phyloP scores from a whole-genome alignment of 1,140 invertebrate species.

The Drusus annulatus region DNA sequence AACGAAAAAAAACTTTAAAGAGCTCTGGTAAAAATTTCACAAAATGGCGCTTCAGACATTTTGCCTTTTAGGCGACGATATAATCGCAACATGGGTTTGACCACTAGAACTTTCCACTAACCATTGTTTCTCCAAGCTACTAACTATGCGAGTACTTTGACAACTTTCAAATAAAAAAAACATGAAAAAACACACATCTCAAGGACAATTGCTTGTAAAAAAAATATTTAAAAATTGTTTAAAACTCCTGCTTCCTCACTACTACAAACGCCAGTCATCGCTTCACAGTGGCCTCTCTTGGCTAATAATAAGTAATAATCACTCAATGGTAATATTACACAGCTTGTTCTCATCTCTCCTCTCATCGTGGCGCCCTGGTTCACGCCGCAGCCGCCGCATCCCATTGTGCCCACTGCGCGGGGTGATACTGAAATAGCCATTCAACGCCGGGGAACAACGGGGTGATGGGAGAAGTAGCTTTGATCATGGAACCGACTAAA shows the following conservation, averaged over 20 bases:
- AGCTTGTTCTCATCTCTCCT: slow-evolving; percentile 42
- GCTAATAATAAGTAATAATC: slow-evolving; percentile 54
- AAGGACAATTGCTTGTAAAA: too few species aligned
- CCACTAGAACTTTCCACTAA: too few species aligned
- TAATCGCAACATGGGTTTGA: too few species aligned
- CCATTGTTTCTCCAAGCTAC: too few species aligned
- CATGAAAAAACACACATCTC: too few species aligned
- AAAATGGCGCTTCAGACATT: too few species aligned
- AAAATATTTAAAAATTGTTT: slow-evolving; percentile 8
- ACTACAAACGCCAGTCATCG: slow-evolving; percentile 48
- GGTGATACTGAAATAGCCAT: slow-evolving; percentile 29
- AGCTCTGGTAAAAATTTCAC: too few species aligned
- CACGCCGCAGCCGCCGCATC: not conserved
- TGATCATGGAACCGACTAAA: slow-evolving; percentile 20
- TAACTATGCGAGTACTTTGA: too few species aligned
- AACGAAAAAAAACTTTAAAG: too few species aligned
- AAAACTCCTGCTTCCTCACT: not conserved
- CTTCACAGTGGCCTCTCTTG: slow-evolving; percentile 43
- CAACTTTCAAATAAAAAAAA: too few species aligned
- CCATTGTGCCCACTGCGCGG: too few species aligned
- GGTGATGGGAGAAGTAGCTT: not conserved
- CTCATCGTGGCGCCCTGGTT: slow-evolving; percentile 18
- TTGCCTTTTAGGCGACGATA: too few species aligned
- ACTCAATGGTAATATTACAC: slow-evolving; percentile 50
- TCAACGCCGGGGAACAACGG: slow-evolving; percentile 6